These are phyloP conservation scores for Pseudorasbora parva DNA, from an alignment of 2,113 vertebrate species.

Conservation along the genomic window DNA sequence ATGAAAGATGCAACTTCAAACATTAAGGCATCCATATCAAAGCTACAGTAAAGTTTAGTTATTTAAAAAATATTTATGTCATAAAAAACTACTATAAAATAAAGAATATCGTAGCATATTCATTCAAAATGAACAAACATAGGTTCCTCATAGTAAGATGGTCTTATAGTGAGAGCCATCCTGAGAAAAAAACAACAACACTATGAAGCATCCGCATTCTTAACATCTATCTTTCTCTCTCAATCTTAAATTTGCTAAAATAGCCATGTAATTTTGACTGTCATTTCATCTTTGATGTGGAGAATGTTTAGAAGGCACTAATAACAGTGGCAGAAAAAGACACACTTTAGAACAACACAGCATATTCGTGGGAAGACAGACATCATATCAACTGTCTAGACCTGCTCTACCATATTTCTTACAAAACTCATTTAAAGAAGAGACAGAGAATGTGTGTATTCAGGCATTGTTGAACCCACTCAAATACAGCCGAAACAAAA, in stretches of 20 bases:
- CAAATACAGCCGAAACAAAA: background rate
- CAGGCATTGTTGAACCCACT: background rate
- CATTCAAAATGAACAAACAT: background rate
- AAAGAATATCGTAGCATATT: background rate
- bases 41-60: background rate
- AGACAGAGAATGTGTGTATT: background rate
- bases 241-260: background rate
- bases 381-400: conserved; percentile 21
- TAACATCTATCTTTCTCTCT: background rate
- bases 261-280: conserved; percentile 12
- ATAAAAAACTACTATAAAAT: background rate
- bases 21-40: too few species aligned
- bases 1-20: too few species aligned
- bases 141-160: too few species aligned
- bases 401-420: conserved; percentile 31
- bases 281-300: conserved; percentile 23
- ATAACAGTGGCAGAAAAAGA: conserved; percentile 12
- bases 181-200: too few species aligned
- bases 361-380: conserved; percentile 4
- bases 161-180: too few species aligned
- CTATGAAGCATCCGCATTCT: too few species aligned
- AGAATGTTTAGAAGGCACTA: conserved; percentile 25
- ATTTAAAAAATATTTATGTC: background rate
- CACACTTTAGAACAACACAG: background rate
- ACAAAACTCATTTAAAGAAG: background rate